Evolutionary conservation across 2,113 vertebrate species (phyloP), one percentile per base, ranked within the genome.

Genomic region (Lepidothrix coronata): DNA sequence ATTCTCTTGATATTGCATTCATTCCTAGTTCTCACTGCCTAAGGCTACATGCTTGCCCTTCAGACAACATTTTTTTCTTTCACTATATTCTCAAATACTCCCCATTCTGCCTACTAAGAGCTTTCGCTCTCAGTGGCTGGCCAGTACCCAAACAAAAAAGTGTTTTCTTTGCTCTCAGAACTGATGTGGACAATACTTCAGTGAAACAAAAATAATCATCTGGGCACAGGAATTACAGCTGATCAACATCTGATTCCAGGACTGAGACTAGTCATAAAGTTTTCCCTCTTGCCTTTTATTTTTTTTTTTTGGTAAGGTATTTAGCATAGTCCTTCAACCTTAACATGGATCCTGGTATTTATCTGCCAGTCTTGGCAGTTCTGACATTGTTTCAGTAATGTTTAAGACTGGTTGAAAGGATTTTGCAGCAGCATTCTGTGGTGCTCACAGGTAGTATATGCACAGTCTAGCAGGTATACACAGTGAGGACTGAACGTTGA

Each of bases 61-160:
- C 65, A 71, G 15, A 55, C 28, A 54, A 28, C 8, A 1, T 62
- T 84, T 61, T 71, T 70, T 33, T 23, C 11, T 5, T 71, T 31
- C 8, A 3, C 30, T 25, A 5, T 41, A 24, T 61, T 73, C n/a
- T 77, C 25, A 35, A n/a, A 55, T 1, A 0, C 2, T 82, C 9
- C 27, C 28, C 16, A 20, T 68, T 88, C 27, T 39, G 21, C 46
- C 15, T 55, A 3, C 7, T 24, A 72, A 55, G 51, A 65, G 18
- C 6, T 66, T 13, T 62, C 8, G 5, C 10, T 65, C 13, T 73
- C 31, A 25, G 13, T 35, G n/a, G 3, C 39, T 83, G 62, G 8
- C 24, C 16, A 49, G n/a, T 33, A 76, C 17, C 8, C 11, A 37
- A 49, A 44, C 6, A 35, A 46, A 74, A 46, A 8, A 8, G 8